Evolutionary conservation across 2,888 invertebrate genomes (phyloP).

Genomic region (Drosophila tanythrix): DNA sequence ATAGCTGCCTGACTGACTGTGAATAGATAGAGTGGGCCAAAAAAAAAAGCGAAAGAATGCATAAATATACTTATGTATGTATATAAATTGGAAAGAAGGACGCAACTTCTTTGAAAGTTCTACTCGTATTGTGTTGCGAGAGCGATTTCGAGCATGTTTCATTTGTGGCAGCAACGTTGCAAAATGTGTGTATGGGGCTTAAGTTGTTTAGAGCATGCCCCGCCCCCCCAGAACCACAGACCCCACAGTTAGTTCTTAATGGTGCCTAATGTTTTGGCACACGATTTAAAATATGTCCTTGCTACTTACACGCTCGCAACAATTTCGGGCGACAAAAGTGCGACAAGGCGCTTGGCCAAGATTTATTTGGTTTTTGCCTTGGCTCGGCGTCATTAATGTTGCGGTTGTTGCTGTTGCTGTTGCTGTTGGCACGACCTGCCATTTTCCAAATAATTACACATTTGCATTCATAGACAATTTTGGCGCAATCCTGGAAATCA

Average conservation of each 20-base stretch:
- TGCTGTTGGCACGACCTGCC: conserved; percentile 35
- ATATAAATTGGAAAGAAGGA: not conserved
- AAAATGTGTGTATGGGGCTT: not conserved
- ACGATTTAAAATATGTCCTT: conserved; percentile 64
- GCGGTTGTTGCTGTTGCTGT: conserved; percentile 11
- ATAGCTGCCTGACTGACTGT: conserved; percentile 34
- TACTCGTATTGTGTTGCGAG: not conserved
- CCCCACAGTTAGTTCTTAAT: conserved; percentile 30
- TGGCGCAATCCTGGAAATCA: conserved; percentile 69
- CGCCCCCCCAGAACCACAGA: not conserved
- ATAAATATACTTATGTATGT: not conserved
- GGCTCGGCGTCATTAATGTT: conserved; percentile 47
- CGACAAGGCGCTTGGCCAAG: conserved; percentile 48
- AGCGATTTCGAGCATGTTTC: not conserved
- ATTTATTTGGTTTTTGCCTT: conserved; percentile 62
- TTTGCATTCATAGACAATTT: conserved; percentile 79
- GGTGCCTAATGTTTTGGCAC: conserved; percentile 72
- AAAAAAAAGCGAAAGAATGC: not conserved
- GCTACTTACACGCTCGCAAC: conserved; percentile 5
- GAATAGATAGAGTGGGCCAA: not conserved
- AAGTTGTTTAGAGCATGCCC: not conserved
- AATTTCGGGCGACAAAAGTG: conserved; percentile 23
- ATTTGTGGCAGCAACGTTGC: not conserved
- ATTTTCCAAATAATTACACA: conserved; percentile 79
- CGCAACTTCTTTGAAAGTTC: not conserved